Percentiles rank a stretch among this genome's conserved stretches.
phyloP scores from a whole-genome alignment of 2,888 invertebrate genomes.

The Metacarcinus magister region DNA sequence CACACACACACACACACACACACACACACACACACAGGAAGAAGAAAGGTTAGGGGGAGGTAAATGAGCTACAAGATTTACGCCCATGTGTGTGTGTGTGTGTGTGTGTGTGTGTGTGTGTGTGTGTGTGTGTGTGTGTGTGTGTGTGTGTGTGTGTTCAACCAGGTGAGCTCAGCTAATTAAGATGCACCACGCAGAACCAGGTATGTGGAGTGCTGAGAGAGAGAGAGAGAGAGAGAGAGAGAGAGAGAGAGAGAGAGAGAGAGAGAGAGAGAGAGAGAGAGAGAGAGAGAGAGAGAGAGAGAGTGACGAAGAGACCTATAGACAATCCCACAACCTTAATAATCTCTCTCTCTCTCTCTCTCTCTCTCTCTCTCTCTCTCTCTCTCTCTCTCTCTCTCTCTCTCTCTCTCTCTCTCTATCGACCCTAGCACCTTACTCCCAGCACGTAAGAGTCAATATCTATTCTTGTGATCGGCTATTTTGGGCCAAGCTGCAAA shows the following conservation, averaged over 20 bases:
- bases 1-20: slow-evolving; percentile 26
- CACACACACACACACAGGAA: slow-evolving; percentile 1
- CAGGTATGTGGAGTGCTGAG: background rate
- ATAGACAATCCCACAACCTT: too few relatives aligned
- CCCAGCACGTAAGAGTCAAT: background rate
- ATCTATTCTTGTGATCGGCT: background rate
- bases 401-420: background rate
- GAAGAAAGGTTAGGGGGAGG: background rate
- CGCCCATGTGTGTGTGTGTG: background rate
- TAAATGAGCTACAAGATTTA: background rate
- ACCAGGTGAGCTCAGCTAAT: background rate
- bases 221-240: too few relatives aligned
- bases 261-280: slow-evolving; percentile 26
- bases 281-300: background rate
- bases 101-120: slow-evolving; percentile 26
- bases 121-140: background rate
- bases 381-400: too few relatives aligned
- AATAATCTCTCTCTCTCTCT: too few relatives aligned
- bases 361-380: too few relatives aligned
- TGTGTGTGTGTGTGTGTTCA: background rate
- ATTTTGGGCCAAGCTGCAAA: background rate
- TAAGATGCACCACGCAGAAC: background rate
- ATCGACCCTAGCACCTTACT: background rate
- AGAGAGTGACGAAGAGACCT: too few relatives aligned
- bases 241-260: background rate